phyloP scores from a whole-genome alignment of 30 jellyfish, hydroid and myxozoan genomes.

The Turritopsis dohrnii region DNA sequence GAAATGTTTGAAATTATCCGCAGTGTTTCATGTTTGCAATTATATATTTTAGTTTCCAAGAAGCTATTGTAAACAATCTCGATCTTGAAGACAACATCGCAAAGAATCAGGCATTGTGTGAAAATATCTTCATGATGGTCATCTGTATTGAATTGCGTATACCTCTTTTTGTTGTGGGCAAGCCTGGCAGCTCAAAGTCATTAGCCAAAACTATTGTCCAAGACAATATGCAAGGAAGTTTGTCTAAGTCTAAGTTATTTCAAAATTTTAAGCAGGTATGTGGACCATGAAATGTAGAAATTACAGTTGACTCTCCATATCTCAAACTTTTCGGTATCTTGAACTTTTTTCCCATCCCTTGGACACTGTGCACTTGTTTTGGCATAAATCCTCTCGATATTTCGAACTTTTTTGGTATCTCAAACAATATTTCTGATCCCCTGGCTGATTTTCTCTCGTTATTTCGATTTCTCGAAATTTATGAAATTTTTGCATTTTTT shows the following conservation, averaged over 20 bases:
- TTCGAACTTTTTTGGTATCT: too few relatives aligned
- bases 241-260: conserved; percentile 60
- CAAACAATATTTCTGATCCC: too few relatives aligned
- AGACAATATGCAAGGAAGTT: conserved; percentile 72
- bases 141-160: conserved; percentile 70
- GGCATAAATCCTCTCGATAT: too few relatives aligned
- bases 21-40: too few relatives aligned
- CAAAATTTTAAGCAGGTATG: conserved; percentile 63
- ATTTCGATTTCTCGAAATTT: too few relatives aligned
- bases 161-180: conserved; percentile 74
- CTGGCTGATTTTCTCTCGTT: too few relatives aligned
- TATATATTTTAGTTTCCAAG: conserved; percentile 52
- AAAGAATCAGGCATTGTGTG: conserved; percentile 56
- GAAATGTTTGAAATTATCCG: too few relatives aligned
- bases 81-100: conserved; percentile 73
- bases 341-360: too few relatives aligned
- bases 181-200: conserved; percentile 75
- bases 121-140: conserved; percentile 74
- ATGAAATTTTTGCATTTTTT: too few relatives aligned
- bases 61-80: conserved; percentile 49
- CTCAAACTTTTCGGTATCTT: too few relatives aligned
- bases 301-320: too few relatives aligned
- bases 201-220: conserved; percentile 63
- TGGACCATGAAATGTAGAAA: background rate
- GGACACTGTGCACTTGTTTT: too few relatives aligned